phyloP scores from a whole-genome alignment of 1,140 invertebrate species.

The Ooceraea biroi region DNA sequence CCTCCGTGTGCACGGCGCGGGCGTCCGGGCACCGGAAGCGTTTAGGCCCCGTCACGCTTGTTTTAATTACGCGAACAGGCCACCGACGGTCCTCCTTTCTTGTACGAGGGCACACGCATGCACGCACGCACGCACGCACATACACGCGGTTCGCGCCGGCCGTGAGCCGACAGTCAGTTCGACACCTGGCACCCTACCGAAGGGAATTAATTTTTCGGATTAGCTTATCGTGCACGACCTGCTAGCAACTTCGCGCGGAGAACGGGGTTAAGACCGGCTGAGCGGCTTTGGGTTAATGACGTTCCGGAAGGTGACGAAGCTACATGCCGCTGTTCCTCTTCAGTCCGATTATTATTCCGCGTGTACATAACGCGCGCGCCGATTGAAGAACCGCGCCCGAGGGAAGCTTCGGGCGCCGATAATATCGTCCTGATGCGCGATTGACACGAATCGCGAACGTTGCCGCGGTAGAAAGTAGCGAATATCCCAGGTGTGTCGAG shows the following conservation, averaged over 20 bases:
- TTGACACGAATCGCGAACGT: slow-evolving; percentile 57
- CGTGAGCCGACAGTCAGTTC: slow-evolving; percentile 69
- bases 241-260: slow-evolving; percentile 73
- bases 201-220: slow-evolving; percentile 85
- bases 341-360: slow-evolving; percentile 52
- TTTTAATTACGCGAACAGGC: slow-evolving; percentile 81
- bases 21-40: slow-evolving; percentile 78
- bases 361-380: slow-evolving; percentile 25
- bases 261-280: slow-evolving; percentile 81
- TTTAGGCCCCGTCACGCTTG: slow-evolving; percentile 84
- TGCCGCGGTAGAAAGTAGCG: slow-evolving; percentile 45
- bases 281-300: slow-evolving; percentile 81
- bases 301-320: slow-evolving; percentile 74
- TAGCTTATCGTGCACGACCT: slow-evolving; percentile 83
- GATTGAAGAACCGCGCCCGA: slow-evolving; percentile 55
- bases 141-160: slow-evolving; percentile 6
- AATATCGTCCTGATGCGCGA: slow-evolving; percentile 55
- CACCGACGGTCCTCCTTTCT: slow-evolving; percentile 52
- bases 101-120: slow-evolving; percentile 19
- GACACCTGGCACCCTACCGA: slow-evolving; percentile 80
- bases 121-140: background rate
- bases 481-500: slow-evolving; percentile 36
- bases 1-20: slow-evolving; percentile 56
- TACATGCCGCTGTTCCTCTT: slow-evolving; percentile 54
- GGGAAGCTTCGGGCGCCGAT: slow-evolving; percentile 44